Base-by-base conservation (phyloP, 2,888 invertebrate species). In the Oxytorus armatus region DNA sequence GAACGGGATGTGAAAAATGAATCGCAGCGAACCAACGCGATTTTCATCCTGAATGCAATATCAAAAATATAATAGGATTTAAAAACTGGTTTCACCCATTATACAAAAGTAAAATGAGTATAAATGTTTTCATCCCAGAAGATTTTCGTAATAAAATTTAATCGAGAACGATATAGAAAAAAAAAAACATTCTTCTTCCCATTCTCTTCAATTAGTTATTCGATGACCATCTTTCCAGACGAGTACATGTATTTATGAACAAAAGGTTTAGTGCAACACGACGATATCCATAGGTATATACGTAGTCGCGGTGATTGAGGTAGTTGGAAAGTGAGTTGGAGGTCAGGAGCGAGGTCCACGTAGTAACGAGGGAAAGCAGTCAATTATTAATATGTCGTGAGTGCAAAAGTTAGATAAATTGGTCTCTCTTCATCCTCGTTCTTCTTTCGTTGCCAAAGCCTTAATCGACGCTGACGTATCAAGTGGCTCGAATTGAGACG, bases 401-500 rank as follows among this genome's bases (percentile, higher is more conserved):
- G 78, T 79, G 78, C 77, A 77, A 76, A 75, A 76, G 63, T 49
- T 25, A 23, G 42, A 23, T 44, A 42, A 23, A 33, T 61, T 49
- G 11, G 16, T 59, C 3, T 25, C 10, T n/a, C 42, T 29, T 33
- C 18, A 16, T 21, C 18, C 7, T 21, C 23, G 7, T n/a, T n/a
- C 51, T 21, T n/a, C 51, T 44, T 33, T 59, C 33, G 29, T 61
- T 59, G 61, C 78, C 68, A 49, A 75, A 81, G 81, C 65, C 79
- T 83, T 81, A 83, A 82, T 83, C 83, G 83, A 83, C 68, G 57
- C 69, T 81, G 79, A 79, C 77, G 82, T 81, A 75, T 82, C 75
- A 84, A 84, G 77, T 84, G 83, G 83, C 70, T 69, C 47, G 73
- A 84, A 84, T 84, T 84, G 81, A 83, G 79, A 79, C 78, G 79